Conservation (phyloP, 2,888 invertebrate species). For the Melanostoma scalare region DNA sequence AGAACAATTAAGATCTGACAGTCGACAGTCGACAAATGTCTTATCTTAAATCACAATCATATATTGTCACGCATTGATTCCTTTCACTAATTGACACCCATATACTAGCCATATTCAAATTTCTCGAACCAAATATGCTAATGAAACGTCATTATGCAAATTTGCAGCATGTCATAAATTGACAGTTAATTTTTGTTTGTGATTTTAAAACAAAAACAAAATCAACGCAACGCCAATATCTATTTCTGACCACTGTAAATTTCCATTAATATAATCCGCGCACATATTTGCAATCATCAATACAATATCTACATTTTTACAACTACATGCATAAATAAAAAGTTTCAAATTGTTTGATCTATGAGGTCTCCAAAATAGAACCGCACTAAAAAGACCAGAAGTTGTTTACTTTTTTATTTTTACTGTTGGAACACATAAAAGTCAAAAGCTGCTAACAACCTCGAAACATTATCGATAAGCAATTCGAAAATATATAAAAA, state of each 20-base stretch:
- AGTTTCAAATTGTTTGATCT: background rate
- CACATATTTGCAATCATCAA: slow-evolving; percentile 15
- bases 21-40: slow-evolving; percentile 47
- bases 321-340: slow-evolving; percentile 6
- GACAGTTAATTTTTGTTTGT: slow-evolving; percentile 11
- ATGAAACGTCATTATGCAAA: slow-evolving; percentile 35
- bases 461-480: slow-evolving; percentile 31
- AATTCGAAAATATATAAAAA: slow-evolving; percentile 22
- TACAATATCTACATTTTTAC: no score
- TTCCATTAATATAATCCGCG: slow-evolving; percentile 33
- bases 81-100: slow-evolving; percentile 6
- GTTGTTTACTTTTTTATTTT: slow-evolving; percentile 33
- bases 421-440: slow-evolving; percentile 27
- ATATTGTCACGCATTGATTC: slow-evolving; percentile 7
- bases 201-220: slow-evolving; percentile 31
- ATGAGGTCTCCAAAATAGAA: slow-evolving; percentile 20
- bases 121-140: slow-evolving; percentile 27
- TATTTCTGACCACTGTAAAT: slow-evolving; percentile 36
- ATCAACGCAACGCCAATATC: slow-evolving; percentile 21
- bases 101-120: slow-evolving; percentile 15
- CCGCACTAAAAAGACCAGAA: slow-evolving; percentile 29
- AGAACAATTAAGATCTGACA: background rate
- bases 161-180: slow-evolving; percentile 33
- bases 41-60: slow-evolving; percentile 2
- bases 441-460: slow-evolving; percentile 18